Evolutionary conservation across 2,113 vertebrate species (phyloP).

Genomic region (Nycticebus coucang): DNA sequence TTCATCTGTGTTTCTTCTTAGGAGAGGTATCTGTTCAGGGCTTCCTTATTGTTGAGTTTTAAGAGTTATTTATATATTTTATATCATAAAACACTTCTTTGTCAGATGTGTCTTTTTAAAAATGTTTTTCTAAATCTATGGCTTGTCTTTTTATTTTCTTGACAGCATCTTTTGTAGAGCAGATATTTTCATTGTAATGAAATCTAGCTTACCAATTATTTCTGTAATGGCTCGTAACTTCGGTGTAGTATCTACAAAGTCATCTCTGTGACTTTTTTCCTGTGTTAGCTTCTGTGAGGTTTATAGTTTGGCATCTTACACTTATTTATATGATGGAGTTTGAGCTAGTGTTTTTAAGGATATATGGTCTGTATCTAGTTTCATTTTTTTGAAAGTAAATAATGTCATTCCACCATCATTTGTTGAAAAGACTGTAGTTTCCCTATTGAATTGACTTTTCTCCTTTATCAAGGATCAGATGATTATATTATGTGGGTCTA

Average conservation of each 20-base stretch:
- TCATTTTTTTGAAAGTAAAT: neutral
- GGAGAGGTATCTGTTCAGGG: neutral
- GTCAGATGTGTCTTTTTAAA: neutral
- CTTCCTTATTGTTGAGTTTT: neutral
- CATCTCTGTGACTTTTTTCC: neutral
- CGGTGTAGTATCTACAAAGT: neutral
- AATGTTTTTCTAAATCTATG: neutral
- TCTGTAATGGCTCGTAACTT: neutral
- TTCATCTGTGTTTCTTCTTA: neutral
- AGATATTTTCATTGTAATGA: neutral
- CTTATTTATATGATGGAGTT: neutral
- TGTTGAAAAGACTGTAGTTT: neutral
- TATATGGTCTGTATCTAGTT: neutral
- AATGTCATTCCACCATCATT: neutral
- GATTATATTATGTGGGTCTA: neutral
- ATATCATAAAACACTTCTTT: neutral
- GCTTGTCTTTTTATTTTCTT: neutral
- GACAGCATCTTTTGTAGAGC: neutral
- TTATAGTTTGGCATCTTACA: constrained; percentile 5
- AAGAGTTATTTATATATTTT: neutral
- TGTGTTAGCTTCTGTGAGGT: neutral
- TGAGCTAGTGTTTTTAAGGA: neutral
- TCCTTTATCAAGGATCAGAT: neutral
- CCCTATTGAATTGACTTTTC: neutral
- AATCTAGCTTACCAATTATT: neutral